Evolutionary conservation across 2,888 invertebrate genomes (phyloP).

Genomic region (Plutella xylostella): DNA sequence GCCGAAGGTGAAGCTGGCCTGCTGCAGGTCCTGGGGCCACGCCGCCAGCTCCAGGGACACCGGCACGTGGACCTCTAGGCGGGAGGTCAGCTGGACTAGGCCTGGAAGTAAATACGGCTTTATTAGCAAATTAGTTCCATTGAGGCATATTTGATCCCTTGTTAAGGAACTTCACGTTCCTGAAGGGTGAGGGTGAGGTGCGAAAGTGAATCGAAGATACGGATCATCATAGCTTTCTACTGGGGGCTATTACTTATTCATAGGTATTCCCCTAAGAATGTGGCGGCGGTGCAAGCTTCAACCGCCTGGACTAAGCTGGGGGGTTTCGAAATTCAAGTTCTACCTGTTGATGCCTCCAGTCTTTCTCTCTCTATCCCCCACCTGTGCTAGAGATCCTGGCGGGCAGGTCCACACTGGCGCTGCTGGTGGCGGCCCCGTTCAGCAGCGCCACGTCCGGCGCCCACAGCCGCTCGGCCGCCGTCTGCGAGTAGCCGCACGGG

Average conservation of each 20-base stretch:
- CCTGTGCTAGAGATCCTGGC: conserved; percentile 62
- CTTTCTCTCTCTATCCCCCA: not conserved
- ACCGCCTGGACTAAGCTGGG: too few species aligned
- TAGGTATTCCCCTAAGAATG: too few species aligned
- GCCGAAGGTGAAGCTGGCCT: conserved; percentile 75
- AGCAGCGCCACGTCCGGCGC: conserved; percentile 80
- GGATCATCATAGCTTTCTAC: too few species aligned
- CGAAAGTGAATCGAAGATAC: too few species aligned
- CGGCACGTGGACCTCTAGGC: conserved; percentile 40
- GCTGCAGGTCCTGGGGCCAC: conserved; percentile 84
- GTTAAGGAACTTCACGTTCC: too few species aligned
- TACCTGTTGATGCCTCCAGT: not conserved
- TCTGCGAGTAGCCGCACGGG: conserved; percentile 69
- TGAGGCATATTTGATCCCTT: too few species aligned
- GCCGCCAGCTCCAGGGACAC: conserved; percentile 54
- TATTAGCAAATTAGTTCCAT: too few species aligned
- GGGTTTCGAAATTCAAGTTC: too few species aligned
- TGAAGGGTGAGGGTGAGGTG: too few species aligned
- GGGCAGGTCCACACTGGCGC: conserved; percentile 73
- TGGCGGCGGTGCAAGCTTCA: too few species aligned
- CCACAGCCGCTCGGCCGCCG: conserved; percentile 81
- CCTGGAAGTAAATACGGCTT: too few species aligned
- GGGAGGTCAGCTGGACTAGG: not conserved
- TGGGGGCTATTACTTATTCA: too few species aligned
- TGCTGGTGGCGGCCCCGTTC: conserved; percentile 75